These are phyloP conservation scores for Agriopis leucophaearia DNA, from an alignment of 2,888 invertebrate species.

Conservation along the genomic window DNA sequence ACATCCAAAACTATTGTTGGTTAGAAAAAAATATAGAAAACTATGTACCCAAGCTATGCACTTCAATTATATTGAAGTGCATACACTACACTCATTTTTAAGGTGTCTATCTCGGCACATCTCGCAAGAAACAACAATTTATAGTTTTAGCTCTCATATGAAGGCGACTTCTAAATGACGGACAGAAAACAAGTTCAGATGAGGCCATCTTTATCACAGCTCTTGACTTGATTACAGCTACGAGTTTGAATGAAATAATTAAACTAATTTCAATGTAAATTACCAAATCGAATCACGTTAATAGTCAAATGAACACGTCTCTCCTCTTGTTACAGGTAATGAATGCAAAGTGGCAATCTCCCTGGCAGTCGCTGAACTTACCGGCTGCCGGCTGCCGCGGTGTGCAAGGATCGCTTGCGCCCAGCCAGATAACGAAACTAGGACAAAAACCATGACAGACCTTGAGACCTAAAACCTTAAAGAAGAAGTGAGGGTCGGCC, in stretches of 20 bases:
- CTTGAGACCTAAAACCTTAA: too few species aligned
- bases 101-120: too few species aligned
- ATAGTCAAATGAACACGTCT: slow-evolving; percentile 13
- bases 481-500: too few species aligned
- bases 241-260: neutral
- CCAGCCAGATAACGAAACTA: too few species aligned
- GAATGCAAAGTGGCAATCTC: slow-evolving; percentile 38
- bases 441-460: too few species aligned
- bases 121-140: too few species aligned
- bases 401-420: neutral
- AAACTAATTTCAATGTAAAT: neutral
- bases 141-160: too few species aligned
- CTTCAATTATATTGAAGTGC: too few species aligned
- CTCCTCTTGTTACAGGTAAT: slow-evolving; percentile 37
- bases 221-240: neutral
- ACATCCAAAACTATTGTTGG: too few species aligned
- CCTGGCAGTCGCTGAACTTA: slow-evolving; percentile 13
- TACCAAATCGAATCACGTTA: slow-evolving; percentile 7
- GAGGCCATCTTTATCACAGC: neutral
- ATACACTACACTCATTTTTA: too few species aligned
- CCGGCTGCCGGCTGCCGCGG: slow-evolving; percentile 15
- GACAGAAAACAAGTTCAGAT: neutral
- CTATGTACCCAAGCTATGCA: too few species aligned
- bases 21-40: too few species aligned
- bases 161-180: neutral